Percentiles rank a stretch among this genome's conserved stretches.
Evolutionary conservation across 1,140 invertebrate genomes (phyloP).

Genomic region (Diprion similis): DNA sequence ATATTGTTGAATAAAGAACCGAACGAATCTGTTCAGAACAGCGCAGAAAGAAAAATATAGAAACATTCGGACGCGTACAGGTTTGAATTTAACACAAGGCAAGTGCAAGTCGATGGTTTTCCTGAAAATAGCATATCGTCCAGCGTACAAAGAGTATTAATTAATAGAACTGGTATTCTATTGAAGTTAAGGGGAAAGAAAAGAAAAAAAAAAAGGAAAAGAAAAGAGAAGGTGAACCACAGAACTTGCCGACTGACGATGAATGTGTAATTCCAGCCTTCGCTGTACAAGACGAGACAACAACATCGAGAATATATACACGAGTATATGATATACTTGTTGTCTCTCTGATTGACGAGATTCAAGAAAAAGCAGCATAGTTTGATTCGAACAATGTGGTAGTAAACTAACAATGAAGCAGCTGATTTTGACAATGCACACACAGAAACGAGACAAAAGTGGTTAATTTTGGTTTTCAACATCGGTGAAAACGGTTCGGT

Average conservation of each 20-base stretch:
- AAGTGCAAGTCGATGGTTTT: no score
- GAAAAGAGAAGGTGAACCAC: not conserved
- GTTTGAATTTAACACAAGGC: no score
- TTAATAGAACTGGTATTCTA: no score
- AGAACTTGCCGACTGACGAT: no score
- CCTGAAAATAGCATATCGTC: no score
- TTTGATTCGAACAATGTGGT: conserved; percentile 16
- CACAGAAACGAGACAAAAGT: conserved; percentile 28
- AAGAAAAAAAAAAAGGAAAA: no score
- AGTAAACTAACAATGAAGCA: conserved; percentile 46
- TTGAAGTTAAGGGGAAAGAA: no score
- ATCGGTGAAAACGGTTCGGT: conserved; percentile 14
- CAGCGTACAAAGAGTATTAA: no score
- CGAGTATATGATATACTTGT: not conserved
- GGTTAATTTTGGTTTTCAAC: conserved; percentile 47
- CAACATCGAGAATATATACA: not conserved
- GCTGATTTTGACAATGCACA: conserved; percentile 61
- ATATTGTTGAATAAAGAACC: no score
- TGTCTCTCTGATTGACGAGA: not conserved
- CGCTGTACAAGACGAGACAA: not conserved
- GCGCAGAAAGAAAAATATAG: no score
- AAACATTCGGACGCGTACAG: no score
- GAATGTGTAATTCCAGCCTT: not conserved
- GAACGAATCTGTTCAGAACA: no score
- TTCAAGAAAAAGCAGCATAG: not conserved